A percentile compares a stretch with the other conserved stretches of the same genome.
These are phyloP conservation scores for Pseudococcus longispinus DNA, from an alignment of 2,888 invertebrate genomes.

Conservation along the genomic window DNA sequence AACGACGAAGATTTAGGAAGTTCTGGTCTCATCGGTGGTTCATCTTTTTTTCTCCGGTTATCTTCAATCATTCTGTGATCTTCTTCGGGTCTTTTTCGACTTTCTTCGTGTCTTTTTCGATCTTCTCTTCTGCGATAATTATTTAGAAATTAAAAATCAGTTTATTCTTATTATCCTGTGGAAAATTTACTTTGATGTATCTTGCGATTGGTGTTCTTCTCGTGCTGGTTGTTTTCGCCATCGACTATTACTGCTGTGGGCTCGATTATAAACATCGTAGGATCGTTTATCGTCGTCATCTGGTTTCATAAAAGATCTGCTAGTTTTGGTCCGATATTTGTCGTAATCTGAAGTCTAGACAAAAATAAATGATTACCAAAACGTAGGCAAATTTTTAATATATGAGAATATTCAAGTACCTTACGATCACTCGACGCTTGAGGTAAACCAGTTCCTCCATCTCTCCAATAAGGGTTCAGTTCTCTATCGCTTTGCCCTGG, in stretches of 20 bases:
- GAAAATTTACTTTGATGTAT: neutral
- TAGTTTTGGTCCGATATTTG: neutral
- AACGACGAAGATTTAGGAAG: constrained; percentile 31
- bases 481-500: constrained; percentile 78
- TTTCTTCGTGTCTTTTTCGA: neutral
- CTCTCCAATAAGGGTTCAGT: constrained; percentile 91
- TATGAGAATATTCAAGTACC: neutral
- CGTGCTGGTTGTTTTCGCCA: constrained; percentile 52
- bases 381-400: neutral
- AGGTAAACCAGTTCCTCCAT: constrained; percentile 86
- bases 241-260: neutral
- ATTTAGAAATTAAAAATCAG: neutral
- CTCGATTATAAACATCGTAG: neutral
- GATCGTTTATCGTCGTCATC: constrained; percentile 52
- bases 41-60: neutral
- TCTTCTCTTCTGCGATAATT: neutral
- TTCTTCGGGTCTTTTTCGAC: neutral
- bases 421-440: constrained; percentile 65
- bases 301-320: constrained; percentile 33
- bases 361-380: constrained; percentile 11
- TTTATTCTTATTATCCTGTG: neutral
- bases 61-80: neutral
- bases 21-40: constrained; percentile 54
- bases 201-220: constrained; percentile 19
- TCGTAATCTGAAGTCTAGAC: constrained; percentile 49